Evolutionary conservation across 1,140 invertebrate species (phyloP).

Genomic region (Monochamus saltuarius): DNA sequence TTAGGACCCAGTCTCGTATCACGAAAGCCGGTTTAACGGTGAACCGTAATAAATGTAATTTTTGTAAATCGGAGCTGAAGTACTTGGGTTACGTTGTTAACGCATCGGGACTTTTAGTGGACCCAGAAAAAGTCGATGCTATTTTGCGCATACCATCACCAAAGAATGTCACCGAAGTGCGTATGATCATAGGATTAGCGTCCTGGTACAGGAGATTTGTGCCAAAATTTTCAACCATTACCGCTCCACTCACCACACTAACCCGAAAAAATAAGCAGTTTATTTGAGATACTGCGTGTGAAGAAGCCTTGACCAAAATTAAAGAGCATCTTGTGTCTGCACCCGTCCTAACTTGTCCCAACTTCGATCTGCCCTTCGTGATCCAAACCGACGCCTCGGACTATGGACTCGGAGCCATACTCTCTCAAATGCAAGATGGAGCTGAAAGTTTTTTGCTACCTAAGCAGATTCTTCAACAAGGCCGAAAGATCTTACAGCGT

Average conservation of each 20-base stretch:
- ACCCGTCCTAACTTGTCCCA: slow-evolving; percentile 32
- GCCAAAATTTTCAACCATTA: slow-evolving; percentile 38
- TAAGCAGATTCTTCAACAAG: slow-evolving; percentile 38
- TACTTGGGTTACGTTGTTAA: slow-evolving; percentile 47
- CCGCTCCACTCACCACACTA: slow-evolving; percentile 40
- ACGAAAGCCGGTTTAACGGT: slow-evolving; percentile 37
- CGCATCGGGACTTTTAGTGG: slow-evolving; percentile 39
- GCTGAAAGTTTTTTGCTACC: slow-evolving; percentile 29
- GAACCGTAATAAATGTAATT: slow-evolving; percentile 44
- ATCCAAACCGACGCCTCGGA: slow-evolving; percentile 24
- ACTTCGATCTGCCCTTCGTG: slow-evolving; percentile 26
- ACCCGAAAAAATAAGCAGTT: slow-evolving; percentile 27
- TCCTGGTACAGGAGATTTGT: slow-evolving; percentile 49
- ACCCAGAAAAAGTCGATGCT: slow-evolving; percentile 52
- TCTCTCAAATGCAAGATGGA: slow-evolving; percentile 28
- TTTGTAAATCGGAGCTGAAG: slow-evolving; percentile 36
- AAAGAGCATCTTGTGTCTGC: slow-evolving; percentile 23
- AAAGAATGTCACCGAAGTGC: slow-evolving; percentile 46
- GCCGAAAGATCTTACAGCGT: slow-evolving; percentile 46
- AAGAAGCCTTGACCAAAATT: slow-evolving; percentile 16
- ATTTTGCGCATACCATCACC: slow-evolving; percentile 35
- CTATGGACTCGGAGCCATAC: slow-evolving; percentile 31
- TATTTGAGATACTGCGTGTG: slow-evolving; percentile 15
- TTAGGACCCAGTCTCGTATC: slow-evolving; percentile 29
- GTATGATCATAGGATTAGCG: slow-evolving; percentile 52